Conservation (phyloP, 2,888 invertebrate genomes). For the Oegoconia quadripuncta region DNA sequence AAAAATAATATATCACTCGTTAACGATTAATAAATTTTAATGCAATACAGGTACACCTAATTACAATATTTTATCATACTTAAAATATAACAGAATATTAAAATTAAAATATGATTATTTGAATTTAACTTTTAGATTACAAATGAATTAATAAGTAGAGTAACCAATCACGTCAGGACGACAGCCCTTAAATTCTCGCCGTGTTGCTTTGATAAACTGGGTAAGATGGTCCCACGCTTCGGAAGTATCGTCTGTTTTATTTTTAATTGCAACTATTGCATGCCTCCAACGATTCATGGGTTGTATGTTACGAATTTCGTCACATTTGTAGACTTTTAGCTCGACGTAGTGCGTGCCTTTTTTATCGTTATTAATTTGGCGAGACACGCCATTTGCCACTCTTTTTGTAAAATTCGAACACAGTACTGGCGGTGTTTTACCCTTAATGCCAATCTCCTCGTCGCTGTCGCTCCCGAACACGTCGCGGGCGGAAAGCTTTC, state of each 20-base stretch:
- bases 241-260: slow-evolving; percentile 4
- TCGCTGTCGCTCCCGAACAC: background rate
- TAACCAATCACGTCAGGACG: background rate
- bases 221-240: slow-evolving; percentile 12
- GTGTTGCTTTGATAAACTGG: slow-evolving; percentile 2
- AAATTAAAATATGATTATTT: too few relatives aligned
- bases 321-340: slow-evolving; percentile 14
- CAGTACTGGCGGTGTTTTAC: slow-evolving; percentile 2
- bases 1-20: too few relatives aligned
- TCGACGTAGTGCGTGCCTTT: slow-evolving; percentile 12
- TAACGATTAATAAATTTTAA: too few relatives aligned
- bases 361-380: slow-evolving; percentile 7
- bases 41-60: too few relatives aligned
- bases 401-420: background rate
- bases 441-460: background rate
- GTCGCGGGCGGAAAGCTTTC: background rate
- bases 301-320: slow-evolving; percentile 9
- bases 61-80: too few relatives aligned
- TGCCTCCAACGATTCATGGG: slow-evolving; percentile 13
- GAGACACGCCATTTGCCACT: slow-evolving; percentile 8
- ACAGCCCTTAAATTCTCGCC: slow-evolving; percentile 7
- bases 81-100: too few relatives aligned
- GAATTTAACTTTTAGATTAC: too few relatives aligned
- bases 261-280: slow-evolving; percentile 12
- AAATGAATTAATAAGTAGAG: too few relatives aligned